Percentiles rank a stretch among this genome's conserved stretches.
phyloP scores from a whole-genome alignment of 2,888 invertebrate genomes.

The Dicycla oo region DNA sequence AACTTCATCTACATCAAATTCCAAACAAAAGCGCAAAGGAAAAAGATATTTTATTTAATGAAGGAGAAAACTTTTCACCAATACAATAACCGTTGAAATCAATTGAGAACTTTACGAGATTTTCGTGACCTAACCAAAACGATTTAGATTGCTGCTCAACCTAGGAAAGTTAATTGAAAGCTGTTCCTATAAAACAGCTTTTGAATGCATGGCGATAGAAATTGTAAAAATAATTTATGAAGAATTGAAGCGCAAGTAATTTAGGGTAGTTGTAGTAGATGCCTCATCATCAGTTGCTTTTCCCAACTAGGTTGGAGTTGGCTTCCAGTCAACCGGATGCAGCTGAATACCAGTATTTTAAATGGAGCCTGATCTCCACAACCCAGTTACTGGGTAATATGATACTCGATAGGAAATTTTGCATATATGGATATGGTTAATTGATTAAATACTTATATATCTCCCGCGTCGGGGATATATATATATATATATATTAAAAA shows the following conservation, averaged over 20 bases:
- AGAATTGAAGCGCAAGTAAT: neutral
- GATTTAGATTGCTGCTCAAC: neutral
- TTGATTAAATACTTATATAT: no score
- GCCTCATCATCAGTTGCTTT: neutral
- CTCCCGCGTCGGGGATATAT: no score
- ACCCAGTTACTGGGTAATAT: no score
- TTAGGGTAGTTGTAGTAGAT: neutral
- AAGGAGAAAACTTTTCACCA: conserved; percentile 4
- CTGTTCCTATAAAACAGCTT: conserved; percentile 4
- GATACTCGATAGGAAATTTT: no score
- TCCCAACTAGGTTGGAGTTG: no score
- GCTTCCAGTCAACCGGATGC: no score
- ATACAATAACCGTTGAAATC: conserved; percentile 18
- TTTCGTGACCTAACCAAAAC: conserved; percentile 25
- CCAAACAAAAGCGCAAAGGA: conserved; percentile 12
- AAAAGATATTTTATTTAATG: conserved; percentile 31
- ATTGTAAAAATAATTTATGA: neutral
- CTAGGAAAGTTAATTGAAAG: conserved; percentile 8
- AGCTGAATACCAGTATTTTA: no score
- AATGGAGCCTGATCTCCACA: no score
- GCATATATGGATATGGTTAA: no score
- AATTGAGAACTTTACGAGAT: conserved; percentile 36
- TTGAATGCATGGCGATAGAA: neutral
- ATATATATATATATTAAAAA: no score
- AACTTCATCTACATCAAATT: conserved; percentile 14